These are phyloP conservation scores for Pipistrellus pygmaeus DNA, from an alignment of 2,797 vertebrate genomes.

Conservation along the genomic window DNA sequence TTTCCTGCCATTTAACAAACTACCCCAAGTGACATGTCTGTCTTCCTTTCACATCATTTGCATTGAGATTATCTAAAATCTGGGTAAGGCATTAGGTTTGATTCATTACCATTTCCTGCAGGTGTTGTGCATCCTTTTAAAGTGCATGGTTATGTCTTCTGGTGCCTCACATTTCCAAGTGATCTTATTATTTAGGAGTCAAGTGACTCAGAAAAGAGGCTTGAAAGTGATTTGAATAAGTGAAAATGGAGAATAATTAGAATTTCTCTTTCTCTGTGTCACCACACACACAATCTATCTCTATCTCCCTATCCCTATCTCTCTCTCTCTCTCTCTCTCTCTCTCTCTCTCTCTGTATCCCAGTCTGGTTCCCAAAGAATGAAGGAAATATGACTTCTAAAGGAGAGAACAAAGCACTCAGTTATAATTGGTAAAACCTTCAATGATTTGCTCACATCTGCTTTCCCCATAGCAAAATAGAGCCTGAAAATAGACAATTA, in stretches of 20 bases:
- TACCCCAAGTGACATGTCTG: conserved; percentile 27
- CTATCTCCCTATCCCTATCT: no score
- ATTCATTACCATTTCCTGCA: conserved; percentile 71
- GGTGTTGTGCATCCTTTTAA: neutral
- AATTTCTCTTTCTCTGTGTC: neutral
- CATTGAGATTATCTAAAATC: conserved; percentile 64
- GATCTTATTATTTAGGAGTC: conserved; percentile 13
- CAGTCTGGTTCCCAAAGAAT: neutral
- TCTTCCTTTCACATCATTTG: conserved; percentile 75
- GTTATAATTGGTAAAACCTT: neutral
- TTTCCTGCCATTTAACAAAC: conserved; percentile 65
- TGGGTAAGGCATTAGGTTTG: neutral
- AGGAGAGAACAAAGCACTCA: neutral
- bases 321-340: no score
- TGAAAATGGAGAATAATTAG: conserved; percentile 1
- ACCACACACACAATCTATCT: no score
- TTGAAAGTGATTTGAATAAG: neutral
- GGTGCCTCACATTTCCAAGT: conserved; percentile 53
- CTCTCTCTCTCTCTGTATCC: no score
- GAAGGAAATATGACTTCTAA: neutral
- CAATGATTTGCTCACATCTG: neutral
- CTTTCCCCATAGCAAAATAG: neutral
- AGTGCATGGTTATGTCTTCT: neutral
- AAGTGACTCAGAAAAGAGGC: conserved; percentile 42
- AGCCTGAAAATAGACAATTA: neutral